Evolutionary conservation across 2,113 vertebrate species (phyloP).

Genomic region (Sclerurus mexicanus): DNA sequence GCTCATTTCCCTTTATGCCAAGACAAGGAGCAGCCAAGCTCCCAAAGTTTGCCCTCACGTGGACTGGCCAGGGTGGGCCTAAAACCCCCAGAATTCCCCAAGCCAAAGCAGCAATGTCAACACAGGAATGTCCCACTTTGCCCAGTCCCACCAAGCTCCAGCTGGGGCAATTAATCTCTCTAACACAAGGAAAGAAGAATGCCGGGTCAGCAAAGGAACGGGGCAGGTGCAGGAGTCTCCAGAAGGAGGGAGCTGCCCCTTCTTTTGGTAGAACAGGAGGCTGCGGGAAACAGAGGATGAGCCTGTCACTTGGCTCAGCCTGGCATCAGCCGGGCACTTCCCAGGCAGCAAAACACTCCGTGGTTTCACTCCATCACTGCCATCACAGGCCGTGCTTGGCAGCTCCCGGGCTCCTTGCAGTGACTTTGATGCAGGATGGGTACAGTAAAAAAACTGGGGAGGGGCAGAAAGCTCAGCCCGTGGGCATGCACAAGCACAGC

Average conservation of each 20-base stretch:
- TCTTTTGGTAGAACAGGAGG: not conserved
- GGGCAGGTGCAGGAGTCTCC: not conserved
- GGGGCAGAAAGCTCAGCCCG: constrained; percentile 13
- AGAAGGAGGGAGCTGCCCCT: not conserved
- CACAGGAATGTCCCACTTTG: not conserved
- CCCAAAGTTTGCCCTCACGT: not conserved
- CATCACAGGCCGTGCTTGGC: not conserved
- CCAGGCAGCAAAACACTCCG: not conserved
- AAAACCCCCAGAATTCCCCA: not conserved
- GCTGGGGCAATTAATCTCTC: not conserved
- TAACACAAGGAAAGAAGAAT: not conserved
- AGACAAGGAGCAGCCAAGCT: not conserved
- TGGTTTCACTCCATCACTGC: not conserved
- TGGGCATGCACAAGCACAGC: constrained; percentile 51
- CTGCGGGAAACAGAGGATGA: not conserved
- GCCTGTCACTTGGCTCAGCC: not conserved
- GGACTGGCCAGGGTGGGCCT: fast-evolving
- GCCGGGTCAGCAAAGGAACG: not conserved
- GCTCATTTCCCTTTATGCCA: fast-evolving
- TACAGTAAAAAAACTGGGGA: not conserved
- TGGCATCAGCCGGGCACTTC: not conserved
- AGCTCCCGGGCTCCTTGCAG: not conserved
- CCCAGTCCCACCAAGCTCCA: not conserved
- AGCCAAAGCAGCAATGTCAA: not conserved
- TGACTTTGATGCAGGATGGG: not conserved